phyloP scores from a whole-genome alignment of 2,797 vertebrate species.

The Tenualosa thibaudeaui region DNA sequence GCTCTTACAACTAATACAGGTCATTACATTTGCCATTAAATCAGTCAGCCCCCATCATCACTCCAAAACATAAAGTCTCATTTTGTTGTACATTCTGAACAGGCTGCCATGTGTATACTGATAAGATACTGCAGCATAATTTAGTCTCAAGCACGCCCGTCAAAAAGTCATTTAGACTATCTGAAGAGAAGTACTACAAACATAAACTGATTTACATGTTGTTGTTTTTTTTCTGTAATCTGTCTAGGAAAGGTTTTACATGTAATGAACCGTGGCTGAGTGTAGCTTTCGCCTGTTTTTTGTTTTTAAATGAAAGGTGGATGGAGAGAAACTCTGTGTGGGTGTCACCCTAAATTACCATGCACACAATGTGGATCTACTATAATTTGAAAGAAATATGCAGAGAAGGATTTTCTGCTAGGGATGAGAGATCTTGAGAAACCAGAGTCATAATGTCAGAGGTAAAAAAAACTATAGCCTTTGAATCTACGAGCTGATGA shows the following conservation, averaged over 20 bases:
- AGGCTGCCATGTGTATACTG: background rate
- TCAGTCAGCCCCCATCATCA: background rate
- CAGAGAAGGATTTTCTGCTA: constrained; percentile 65
- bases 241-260: constrained; percentile 68
- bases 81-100: background rate
- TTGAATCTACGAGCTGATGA: background rate
- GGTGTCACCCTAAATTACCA: constrained; percentile 78
- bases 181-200: constrained; percentile 65
- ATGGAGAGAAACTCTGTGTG: constrained; percentile 73
- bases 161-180: constrained; percentile 66
- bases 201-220: constrained; percentile 63
- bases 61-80: background rate
- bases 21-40: background rate
- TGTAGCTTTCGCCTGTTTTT: constrained; percentile 68
- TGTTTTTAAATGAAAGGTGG: constrained; percentile 74
- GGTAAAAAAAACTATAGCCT: constrained; percentile 2
- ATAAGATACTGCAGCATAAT: constrained; percentile 52
- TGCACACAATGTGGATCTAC: constrained; percentile 70
- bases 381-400: constrained; percentile 71
- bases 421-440: constrained; percentile 46
- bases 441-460: constrained; percentile 3
- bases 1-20: background rate
- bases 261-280: constrained; percentile 71
- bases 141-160: constrained; percentile 49
- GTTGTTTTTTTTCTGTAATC: constrained; percentile 58